A percentile compares a stretch with the other conserved stretches of the same genome.
These are phyloP conservation scores for Podarcis lilfordi DNA, from an alignment of 2,797 vertebrate species.

Conservation along the genomic window DNA sequence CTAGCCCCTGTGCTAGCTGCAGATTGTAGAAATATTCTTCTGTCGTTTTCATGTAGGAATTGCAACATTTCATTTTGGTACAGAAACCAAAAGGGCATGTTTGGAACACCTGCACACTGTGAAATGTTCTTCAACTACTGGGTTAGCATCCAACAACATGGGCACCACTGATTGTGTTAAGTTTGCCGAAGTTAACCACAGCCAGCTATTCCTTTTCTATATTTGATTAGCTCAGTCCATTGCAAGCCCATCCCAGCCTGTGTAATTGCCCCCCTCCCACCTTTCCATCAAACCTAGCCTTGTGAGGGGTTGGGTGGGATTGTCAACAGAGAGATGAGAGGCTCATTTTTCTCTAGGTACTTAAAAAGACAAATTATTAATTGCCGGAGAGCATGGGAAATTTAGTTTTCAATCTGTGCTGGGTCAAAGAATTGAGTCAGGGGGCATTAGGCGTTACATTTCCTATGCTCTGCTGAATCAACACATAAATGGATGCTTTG, in stretches of 20 bases:
- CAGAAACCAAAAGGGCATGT: neutral
- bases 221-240: neutral
- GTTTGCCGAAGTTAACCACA: too few relatives aligned
- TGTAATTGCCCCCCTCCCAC: too few relatives aligned
- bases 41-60: neutral
- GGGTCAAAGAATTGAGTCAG: neutral
- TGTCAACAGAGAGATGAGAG: too few relatives aligned
- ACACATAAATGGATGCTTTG: too few relatives aligned
- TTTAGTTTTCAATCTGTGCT: neutral
- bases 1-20: neutral
- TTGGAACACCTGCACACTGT: neutral
- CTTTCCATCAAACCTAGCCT: too few relatives aligned
- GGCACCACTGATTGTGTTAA: too few relatives aligned
- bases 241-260: too few relatives aligned
- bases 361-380: neutral
- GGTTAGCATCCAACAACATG: neutral
- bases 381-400: neutral
- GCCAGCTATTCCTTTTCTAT: neutral
- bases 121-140: neutral
- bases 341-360: neutral
- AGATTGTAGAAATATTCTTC: neutral
- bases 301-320: too few relatives aligned
- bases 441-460: neutral
- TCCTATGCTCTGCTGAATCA: too few relatives aligned
- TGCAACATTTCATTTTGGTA: neutral